phyloP scores from a whole-genome alignment of 2,113 vertebrate species.

The Sula dactylatra region DNA sequence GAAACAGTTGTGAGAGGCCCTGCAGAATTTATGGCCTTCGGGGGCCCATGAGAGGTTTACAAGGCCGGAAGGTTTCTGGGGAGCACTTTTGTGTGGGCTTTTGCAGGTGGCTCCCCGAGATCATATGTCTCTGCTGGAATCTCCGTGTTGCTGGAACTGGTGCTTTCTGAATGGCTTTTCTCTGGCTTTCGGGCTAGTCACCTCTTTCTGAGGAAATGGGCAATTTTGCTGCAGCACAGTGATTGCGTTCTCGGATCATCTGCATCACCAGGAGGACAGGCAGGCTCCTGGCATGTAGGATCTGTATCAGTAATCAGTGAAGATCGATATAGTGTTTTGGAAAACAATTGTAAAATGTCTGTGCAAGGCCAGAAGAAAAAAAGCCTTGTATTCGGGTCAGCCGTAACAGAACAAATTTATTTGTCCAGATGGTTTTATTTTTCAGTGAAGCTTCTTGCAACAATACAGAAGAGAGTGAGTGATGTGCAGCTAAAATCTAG shows the following conservation, averaged over 20 bases:
- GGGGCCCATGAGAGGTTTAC: conserved; percentile 16
- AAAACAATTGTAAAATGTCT: background rate
- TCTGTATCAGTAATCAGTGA: background rate
- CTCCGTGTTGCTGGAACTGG: background rate
- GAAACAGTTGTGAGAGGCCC: conserved; percentile 14
- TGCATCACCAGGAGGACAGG: background rate
- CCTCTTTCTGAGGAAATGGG: background rate
- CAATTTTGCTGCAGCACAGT: background rate
- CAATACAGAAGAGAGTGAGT: background rate
- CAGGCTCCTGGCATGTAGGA: background rate
- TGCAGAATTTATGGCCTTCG: conserved; percentile 4
- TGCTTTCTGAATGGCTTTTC: background rate
- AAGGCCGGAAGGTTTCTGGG: conserved; percentile 43
- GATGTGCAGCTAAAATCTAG: background rate
- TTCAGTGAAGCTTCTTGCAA: background rate
- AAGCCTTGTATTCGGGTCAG: background rate
- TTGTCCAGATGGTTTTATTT: background rate
- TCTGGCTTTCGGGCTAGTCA: background rate
- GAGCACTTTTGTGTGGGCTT: conserved; percentile 34
- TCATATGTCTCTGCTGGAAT: background rate
- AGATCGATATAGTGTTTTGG: rapidly evolving
- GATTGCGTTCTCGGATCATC: rapidly evolving
- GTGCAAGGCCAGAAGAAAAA: background rate
- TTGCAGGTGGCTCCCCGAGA: conserved; percentile 16
- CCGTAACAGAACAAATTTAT: background rate